These are phyloP conservation scores for Oxyscelio sp. DNA, from an alignment of 2,888 invertebrate genomes.

Conservation along the genomic window DNA sequence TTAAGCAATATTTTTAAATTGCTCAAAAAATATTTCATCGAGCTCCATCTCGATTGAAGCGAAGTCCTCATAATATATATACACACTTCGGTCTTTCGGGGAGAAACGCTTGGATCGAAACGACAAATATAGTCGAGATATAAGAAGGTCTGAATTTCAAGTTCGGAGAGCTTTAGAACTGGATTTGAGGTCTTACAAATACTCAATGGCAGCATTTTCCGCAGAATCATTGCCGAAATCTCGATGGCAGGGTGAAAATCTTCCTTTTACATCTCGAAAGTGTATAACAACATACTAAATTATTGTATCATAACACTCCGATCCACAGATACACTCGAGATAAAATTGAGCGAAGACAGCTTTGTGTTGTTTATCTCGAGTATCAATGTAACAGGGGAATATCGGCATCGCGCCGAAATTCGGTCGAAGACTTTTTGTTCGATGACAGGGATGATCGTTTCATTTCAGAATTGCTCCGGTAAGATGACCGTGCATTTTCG, in stretches of 20 bases:
- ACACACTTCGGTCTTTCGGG: background rate
- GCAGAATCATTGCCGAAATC: conserved; percentile 58
- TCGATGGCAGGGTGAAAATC: conserved; percentile 33
- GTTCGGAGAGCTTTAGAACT: conserved; percentile 24
- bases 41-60: conserved; percentile 33
- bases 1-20: background rate
- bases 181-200: conserved; percentile 47
- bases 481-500: conserved; percentile 55
- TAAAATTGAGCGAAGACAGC: conserved; percentile 53
- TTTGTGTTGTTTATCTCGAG: conserved; percentile 62
- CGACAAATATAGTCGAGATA: conserved; percentile 11
- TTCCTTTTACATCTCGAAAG: background rate
- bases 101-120: conserved; percentile 32
- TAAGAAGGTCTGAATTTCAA: conserved; percentile 40
- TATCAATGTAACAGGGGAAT: conserved; percentile 51
- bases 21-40: conserved; percentile 14
- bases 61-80: conserved; percentile 36
- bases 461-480: conserved; percentile 32
- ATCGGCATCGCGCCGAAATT: conserved; percentile 43
- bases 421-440: conserved; percentile 44
- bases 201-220: conserved; percentile 41
- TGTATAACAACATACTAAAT: conserved; percentile 55
- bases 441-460: conserved; percentile 69
- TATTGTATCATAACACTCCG: conserved; percentile 65
- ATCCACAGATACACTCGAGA: conserved; percentile 43